A percentile compares a stretch with the other conserved stretches of the same genome.
Conservation (phyloP, 2,888 invertebrate genomes). For the Eristalinus aeneus region DNA sequence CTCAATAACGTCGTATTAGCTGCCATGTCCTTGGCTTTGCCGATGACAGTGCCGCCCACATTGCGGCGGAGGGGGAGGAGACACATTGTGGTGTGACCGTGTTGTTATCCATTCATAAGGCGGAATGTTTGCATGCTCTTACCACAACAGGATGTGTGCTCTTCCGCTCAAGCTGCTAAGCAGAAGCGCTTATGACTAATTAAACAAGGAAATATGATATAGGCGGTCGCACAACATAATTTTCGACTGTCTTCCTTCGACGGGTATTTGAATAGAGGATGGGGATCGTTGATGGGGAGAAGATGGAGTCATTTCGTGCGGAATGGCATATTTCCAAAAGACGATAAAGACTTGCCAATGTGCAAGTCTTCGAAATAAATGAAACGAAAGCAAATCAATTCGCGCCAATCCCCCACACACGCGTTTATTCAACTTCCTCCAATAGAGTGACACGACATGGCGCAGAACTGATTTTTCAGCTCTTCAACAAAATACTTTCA, state of each 20-base stretch:
- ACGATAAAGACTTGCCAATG: too few species aligned
- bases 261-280: not conserved
- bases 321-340: too few species aligned
- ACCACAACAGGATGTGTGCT: not conserved
- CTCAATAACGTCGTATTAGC: not conserved
- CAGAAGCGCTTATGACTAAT: not conserved
- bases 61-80: not conserved
- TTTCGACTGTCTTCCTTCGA: not conserved
- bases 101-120: not conserved
- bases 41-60: not conserved
- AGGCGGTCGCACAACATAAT: not conserved
- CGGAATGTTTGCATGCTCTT: not conserved
- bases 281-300: not conserved
- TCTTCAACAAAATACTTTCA: slow-evolving; percentile 27
- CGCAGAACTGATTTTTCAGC: not conserved
- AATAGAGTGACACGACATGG: not conserved
- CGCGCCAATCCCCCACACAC: too few species aligned
- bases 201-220: not conserved
- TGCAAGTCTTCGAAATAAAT: too few species aligned
- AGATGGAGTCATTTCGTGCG: not conserved
- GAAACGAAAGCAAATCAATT: too few species aligned
- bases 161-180: not conserved
- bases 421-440: not conserved
- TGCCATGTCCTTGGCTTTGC: not conserved
- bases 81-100: not conserved